Percentiles rank a stretch among this genome's conserved stretches.
These are phyloP conservation scores for Stictonetta naevosa DNA, from an alignment of 2,113 vertebrate species.

Conservation along the genomic window DNA sequence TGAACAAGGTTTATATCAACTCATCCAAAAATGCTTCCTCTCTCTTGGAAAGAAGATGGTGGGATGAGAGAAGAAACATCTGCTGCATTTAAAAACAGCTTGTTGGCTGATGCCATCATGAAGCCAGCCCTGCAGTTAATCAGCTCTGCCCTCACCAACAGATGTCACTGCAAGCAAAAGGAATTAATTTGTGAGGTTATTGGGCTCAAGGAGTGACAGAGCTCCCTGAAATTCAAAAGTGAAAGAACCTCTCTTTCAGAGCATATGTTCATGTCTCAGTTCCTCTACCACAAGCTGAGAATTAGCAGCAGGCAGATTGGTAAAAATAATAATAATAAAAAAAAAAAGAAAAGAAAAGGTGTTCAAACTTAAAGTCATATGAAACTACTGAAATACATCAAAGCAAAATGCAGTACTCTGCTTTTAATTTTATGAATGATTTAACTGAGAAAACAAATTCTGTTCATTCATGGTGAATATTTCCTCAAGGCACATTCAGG, in stretches of 20 bases:
- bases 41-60: not conserved
- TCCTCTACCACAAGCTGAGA: slow-evolving; percentile 48
- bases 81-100: not conserved
- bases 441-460: slow-evolving; percentile 49
- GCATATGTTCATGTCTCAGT: slow-evolving; percentile 39
- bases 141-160: slow-evolving; percentile 44
- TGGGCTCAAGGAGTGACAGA: not conserved
- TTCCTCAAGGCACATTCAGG: not conserved
- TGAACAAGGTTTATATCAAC: not conserved
- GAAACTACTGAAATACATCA: slow-evolving; percentile 12
- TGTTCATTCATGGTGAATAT: not conserved
- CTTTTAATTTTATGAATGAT: slow-evolving; percentile 52
- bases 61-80: slow-evolving; percentile 20
- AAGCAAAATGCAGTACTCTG: not conserved
- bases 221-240: slow-evolving; percentile 8
- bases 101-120: not conserved
- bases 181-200: slow-evolving; percentile 37
- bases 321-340: slow-evolving; percentile 24
- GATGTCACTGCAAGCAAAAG: slow-evolving; percentile 60
- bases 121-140: not conserved
- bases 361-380: slow-evolving; percentile 7
- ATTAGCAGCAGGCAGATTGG: slow-evolving; percentile 51
- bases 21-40: not conserved
- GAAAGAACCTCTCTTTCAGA: slow-evolving; percentile 1
- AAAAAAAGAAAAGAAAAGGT: not conserved